Conservation (phyloP, 2,797 vertebrate genomes). For the Ispidina lecontei region DNA sequence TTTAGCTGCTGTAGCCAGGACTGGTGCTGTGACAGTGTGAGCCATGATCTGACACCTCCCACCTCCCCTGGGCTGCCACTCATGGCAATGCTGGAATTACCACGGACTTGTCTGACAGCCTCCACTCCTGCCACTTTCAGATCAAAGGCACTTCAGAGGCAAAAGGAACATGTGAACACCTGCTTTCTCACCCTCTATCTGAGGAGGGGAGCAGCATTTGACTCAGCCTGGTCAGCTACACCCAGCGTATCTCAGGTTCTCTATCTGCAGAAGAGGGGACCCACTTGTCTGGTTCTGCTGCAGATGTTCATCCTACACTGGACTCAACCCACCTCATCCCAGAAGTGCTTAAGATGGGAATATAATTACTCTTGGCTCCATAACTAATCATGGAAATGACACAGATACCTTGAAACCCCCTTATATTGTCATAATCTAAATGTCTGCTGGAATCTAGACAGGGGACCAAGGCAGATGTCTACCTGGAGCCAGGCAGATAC, state of each 20-base stretch:
- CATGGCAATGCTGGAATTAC: not conserved
- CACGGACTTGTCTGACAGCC: constrained; percentile 24
- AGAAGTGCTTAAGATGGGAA: not conserved
- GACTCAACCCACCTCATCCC: not conserved
- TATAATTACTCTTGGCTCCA: not conserved
- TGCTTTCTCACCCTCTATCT: not conserved
- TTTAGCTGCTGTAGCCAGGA: not conserved
- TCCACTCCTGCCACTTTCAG: not conserved
- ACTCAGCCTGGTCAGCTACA: constrained; percentile 40
- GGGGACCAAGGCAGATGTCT: not conserved
- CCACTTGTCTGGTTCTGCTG: not conserved
- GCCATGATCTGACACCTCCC: not conserved
- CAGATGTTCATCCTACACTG: not conserved
- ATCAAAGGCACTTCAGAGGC: constrained; percentile 42
- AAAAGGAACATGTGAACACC: constrained; percentile 42
- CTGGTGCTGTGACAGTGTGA: rapidly evolving
- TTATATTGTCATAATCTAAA: not conserved
- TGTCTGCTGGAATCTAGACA: not conserved
- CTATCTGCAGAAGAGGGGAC: not conserved
- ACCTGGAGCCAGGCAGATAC: not conserved
- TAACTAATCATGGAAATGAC: not conserved
- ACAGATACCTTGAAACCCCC: not conserved
- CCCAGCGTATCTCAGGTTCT: not conserved
- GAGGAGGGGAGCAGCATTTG: not conserved
- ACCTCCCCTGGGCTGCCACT: not conserved